Evolutionary conservation across 2,797 vertebrate species (phyloP).

Genomic region (Leptodactylus fallax): DNA sequence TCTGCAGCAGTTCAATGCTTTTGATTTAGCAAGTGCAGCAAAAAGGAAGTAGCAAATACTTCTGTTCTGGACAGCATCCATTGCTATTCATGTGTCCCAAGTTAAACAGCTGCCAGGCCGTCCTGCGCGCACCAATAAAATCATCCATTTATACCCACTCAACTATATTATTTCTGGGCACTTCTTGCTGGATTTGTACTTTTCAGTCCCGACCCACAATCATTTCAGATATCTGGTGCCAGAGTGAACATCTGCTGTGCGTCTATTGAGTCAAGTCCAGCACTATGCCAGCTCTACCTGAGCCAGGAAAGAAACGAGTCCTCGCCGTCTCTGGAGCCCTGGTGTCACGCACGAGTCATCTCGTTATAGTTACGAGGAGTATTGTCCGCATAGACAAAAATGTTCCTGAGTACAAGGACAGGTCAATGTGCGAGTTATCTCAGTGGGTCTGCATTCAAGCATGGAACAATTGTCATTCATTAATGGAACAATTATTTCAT

Average conservation of each 20-base stretch:
- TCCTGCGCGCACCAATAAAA: slow-evolving; percentile 42
- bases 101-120: slow-evolving; percentile 24
- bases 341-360: slow-evolving; percentile 45
- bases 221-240: slow-evolving; percentile 34
- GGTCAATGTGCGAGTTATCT: slow-evolving; percentile 27
- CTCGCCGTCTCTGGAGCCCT: slow-evolving; percentile 32
- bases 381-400: slow-evolving; percentile 27
- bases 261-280: slow-evolving; percentile 47
- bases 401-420: slow-evolving; percentile 20
- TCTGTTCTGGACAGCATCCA: background rate
- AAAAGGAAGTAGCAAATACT: background rate
- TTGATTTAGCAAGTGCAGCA: background rate
- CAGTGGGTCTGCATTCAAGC: background rate
- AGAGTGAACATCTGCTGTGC: slow-evolving; percentile 58
- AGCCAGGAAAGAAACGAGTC: slow-evolving; percentile 18
- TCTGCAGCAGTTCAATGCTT: slow-evolving; percentile 11
- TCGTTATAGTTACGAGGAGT: slow-evolving; percentile 34
- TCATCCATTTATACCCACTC: slow-evolving; percentile 44
- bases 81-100: slow-evolving; percentile 6
- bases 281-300: slow-evolving; percentile 49
- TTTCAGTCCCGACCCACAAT: slow-evolving; percentile 17
- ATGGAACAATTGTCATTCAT: slow-evolving; percentile 35
- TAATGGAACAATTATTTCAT: slow-evolving; percentile 35
- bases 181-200: slow-evolving; percentile 36
- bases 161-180: slow-evolving; percentile 47